phyloP scores from a whole-genome alignment of 2,113 vertebrate species.

The Phyllostomus discolor region DNA sequence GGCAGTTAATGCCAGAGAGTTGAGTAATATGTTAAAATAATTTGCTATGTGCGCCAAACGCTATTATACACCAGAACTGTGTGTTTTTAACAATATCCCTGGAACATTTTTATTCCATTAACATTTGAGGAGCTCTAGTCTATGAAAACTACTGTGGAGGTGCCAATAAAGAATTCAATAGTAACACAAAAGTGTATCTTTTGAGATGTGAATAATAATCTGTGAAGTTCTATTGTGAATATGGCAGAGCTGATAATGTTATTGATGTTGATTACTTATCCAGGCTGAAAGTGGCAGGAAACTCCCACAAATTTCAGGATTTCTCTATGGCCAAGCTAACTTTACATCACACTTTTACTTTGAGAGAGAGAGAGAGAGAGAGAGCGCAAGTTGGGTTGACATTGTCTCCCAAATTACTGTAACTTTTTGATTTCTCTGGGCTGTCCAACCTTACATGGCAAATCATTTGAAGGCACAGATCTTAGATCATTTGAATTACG shows the following conservation, averaged over 20 bases:
- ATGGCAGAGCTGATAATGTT: neutral
- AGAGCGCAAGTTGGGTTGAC: neutral
- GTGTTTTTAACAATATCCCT: neutral
- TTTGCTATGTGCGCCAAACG: neutral
- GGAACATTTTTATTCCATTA: neutral
- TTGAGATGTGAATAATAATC: neutral
- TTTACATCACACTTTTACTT: neutral
- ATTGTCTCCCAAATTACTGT: neutral
- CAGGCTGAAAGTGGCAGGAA: neutral
- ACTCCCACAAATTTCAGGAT: neutral
- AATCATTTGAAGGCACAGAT: neutral
- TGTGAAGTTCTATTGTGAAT: neutral
- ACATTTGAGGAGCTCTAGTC: neutral
- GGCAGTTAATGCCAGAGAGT: neutral
- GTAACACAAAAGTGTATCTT: neutral
- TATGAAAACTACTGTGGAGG: neutral
- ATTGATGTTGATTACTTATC: neutral
- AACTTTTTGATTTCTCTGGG: neutral
- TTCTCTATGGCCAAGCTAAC: neutral
- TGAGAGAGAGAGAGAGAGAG: neutral
- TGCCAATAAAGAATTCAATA: neutral
- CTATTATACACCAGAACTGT: neutral
- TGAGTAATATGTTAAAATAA: neutral
- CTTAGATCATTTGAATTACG: conserved; percentile 10
- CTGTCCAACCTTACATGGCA: neutral